phyloP scores from a whole-genome alignment of 2,113 vertebrate genomes.

The Lamprotornis superbus region DNA sequence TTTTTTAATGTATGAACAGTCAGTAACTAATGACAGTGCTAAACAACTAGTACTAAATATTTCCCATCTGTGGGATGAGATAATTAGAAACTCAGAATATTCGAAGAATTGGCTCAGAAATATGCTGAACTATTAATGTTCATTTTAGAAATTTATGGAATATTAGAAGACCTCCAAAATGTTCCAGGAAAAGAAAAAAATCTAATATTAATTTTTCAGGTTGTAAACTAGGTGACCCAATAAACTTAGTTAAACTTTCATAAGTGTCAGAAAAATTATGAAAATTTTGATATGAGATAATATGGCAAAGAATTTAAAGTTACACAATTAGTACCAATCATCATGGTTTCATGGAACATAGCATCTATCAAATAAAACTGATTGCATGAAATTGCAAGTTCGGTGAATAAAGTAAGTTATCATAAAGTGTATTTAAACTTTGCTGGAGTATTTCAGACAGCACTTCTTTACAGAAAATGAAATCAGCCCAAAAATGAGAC shows the following conservation, averaged over 20 bases:
- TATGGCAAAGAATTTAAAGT: not conserved
- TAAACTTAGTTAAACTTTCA: not conserved
- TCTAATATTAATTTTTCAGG: not conserved
- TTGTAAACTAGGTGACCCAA: not conserved
- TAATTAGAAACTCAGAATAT: not conserved
- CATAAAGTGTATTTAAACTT: not conserved
- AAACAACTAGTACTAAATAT: constrained; percentile 23
- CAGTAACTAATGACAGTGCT: not conserved
- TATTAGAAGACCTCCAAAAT: not conserved
- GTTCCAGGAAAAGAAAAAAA: not conserved
- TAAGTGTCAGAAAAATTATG: not conserved
- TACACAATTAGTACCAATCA: not conserved
- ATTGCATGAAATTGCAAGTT: not conserved
- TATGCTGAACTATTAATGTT: not conserved
- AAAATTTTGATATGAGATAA: not conserved
- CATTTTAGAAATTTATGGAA: constrained; percentile 33
- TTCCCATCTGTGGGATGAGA: not conserved
- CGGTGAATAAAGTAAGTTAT: not conserved
- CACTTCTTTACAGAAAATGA: not conserved
- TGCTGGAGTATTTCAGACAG: not conserved
- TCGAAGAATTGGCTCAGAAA: not conserved
- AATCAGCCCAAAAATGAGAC: not conserved
- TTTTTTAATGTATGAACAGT: not conserved
- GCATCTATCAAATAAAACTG: not conserved
- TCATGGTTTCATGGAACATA: not conserved